A percentile compares a stretch with the other conserved stretches of the same genome.
Evolutionary conservation across 2,888 invertebrate genomes (phyloP).

Genomic region (Clitarchus hookeri): DNA sequence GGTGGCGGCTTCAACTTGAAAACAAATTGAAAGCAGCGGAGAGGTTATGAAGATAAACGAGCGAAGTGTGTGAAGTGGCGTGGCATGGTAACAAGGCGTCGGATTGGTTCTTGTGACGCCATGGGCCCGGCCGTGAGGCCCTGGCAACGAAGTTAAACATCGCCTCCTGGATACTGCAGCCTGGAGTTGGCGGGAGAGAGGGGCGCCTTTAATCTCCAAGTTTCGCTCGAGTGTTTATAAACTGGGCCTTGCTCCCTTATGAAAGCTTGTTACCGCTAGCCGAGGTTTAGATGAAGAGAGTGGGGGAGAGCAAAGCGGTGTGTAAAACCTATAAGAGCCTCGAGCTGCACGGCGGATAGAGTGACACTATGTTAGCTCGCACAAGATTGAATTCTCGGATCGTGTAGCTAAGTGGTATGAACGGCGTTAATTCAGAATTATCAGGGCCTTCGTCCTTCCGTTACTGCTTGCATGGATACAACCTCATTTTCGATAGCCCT

Average conservation of each 20-base stretch:
- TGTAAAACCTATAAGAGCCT: neutral
- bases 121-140: neutral
- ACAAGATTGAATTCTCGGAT: neutral
- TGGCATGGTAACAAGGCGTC: too few relatives aligned
- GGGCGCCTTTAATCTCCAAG: neutral
- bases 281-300: neutral
- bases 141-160: neutral
- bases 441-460: too few relatives aligned
- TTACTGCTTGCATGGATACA: too few relatives aligned
- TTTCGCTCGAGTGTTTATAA: constrained; percentile 5
- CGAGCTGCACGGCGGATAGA: neutral
- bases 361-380: neutral
- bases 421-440: too few relatives aligned
- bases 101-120: too few relatives aligned
- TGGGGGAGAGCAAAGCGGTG: neutral
- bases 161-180: neutral
- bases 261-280: neutral
- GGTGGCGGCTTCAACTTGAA: too few relatives aligned
- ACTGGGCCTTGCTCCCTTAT: neutral
- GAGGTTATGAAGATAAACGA: too few relatives aligned
- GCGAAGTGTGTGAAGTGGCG: too few relatives aligned
- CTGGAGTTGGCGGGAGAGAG: neutral
- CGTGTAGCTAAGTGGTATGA: neutral
- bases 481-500: too few relatives aligned
- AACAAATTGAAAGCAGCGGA: too few relatives aligned